phyloP scores from a whole-genome alignment of 2,888 invertebrate species.

The Acrobasis suavella region DNA sequence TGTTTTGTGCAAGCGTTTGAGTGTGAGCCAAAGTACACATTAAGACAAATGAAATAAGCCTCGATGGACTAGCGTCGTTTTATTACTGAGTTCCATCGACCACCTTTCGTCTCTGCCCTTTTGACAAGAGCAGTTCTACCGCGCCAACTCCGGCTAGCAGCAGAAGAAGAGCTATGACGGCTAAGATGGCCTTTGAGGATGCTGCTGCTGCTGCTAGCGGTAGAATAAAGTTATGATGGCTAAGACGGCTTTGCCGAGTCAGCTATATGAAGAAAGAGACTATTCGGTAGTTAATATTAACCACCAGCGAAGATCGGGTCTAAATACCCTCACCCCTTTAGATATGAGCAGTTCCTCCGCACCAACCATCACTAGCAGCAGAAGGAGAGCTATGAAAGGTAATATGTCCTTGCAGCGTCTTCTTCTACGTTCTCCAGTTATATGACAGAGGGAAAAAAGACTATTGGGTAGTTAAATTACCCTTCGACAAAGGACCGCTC shows the following conservation, averaged over 20 bases:
- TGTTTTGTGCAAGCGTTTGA: too few relatives aligned
- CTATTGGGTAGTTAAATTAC: slow-evolving; percentile 4
- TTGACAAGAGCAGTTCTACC: slow-evolving; percentile 87
- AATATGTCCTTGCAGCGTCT: slow-evolving; percentile 84
- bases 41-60: too few relatives aligned
- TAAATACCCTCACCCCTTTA: slow-evolving; percentile 89
- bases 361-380: slow-evolving; percentile 86
- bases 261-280: neutral
- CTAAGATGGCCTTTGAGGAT: slow-evolving; percentile 82
- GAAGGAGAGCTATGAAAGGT: slow-evolving; percentile 84
- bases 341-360: slow-evolving; percentile 88
- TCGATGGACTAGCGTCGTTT: too few relatives aligned
- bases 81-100: too few relatives aligned
- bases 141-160: slow-evolving; percentile 86
- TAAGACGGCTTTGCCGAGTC: neutral
- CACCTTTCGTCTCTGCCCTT: slow-evolving; percentile 89
- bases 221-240: neutral
- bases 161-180: slow-evolving; percentile 84
- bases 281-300: neutral
- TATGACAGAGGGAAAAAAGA: too few relatives aligned
- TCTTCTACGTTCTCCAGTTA: slow-evolving; percentile 79
- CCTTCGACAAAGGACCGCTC: slow-evolving; percentile 84
- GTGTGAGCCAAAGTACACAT: too few relatives aligned
- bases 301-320: slow-evolving; percentile 84
- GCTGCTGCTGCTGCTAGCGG: too few relatives aligned